A percentile compares a stretch with the other conserved stretches of the same genome.
phyloP scores from a whole-genome alignment of 1,140 invertebrate genomes.

The Zophobas morio region DNA sequence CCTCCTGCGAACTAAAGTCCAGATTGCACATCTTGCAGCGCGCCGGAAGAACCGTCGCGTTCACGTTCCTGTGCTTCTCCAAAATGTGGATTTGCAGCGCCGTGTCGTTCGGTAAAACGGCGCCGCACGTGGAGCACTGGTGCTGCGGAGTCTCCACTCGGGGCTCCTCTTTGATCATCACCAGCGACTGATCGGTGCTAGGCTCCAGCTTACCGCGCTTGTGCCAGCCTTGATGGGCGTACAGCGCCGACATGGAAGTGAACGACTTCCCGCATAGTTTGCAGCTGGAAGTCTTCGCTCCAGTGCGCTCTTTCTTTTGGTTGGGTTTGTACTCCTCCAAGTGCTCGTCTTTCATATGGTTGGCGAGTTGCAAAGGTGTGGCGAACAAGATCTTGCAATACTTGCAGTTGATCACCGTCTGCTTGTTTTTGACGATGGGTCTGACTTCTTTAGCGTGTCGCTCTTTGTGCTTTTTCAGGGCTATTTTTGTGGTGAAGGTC shows the following conservation, averaged over 20 bases:
- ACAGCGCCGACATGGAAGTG: slow-evolving; percentile 55
- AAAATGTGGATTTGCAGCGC: slow-evolving; percentile 63
- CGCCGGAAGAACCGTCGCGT: slow-evolving; percentile 58
- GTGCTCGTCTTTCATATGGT: slow-evolving; percentile 54
- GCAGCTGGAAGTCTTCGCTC: slow-evolving; percentile 51
- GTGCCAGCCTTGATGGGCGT: slow-evolving; percentile 64
- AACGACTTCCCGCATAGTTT: slow-evolving; percentile 60
- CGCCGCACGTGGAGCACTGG: slow-evolving; percentile 57
- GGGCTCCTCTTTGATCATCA: slow-evolving; percentile 49
- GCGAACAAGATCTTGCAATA: slow-evolving; percentile 62
- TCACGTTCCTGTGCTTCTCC: slow-evolving; percentile 61
- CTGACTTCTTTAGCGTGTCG: slow-evolving; percentile 54
- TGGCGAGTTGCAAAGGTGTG: slow-evolving; percentile 32
- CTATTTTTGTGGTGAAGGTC: slow-evolving; percentile 56
- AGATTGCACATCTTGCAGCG: slow-evolving; percentile 61
- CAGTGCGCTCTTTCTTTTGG: slow-evolving; percentile 10
- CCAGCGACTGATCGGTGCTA: slow-evolving; percentile 20
- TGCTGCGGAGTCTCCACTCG: slow-evolving; percentile 41
- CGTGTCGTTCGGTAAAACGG: slow-evolving; percentile 60
- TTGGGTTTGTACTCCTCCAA: slow-evolving; percentile 45
- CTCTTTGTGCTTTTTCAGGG: slow-evolving; percentile 60
- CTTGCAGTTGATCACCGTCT: slow-evolving; percentile 55
- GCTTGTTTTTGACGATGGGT: slow-evolving; percentile 28
- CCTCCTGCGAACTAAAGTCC: slow-evolving; percentile 60
- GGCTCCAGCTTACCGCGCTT: slow-evolving; percentile 55